These are phyloP conservation scores for Alethe castanea DNA, from an alignment of 2,113 vertebrate species.

Conservation along the genomic window DNA sequence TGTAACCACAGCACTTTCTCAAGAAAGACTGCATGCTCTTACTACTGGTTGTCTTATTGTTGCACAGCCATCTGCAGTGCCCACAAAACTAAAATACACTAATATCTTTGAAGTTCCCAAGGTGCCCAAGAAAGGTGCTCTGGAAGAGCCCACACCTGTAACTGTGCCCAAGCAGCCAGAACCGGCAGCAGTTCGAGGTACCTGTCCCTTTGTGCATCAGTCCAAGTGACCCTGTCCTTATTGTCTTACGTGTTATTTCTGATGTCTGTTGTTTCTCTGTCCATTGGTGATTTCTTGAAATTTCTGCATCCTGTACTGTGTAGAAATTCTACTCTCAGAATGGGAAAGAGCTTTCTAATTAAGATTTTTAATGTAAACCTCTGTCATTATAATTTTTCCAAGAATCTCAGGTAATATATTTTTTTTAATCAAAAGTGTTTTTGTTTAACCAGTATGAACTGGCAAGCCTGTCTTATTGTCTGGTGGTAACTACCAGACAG, in stretches of 20 bases:
- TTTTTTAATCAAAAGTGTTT: neutral
- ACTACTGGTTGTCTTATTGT: no score
- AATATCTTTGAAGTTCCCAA: no score
- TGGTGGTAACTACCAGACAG: neutral
- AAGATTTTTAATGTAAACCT: neutral
- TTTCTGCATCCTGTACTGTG: rapidly evolving
- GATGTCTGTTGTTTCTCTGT: neutral
- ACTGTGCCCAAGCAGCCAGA: conserved; percentile 59
- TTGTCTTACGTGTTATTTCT: neutral
- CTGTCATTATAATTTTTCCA: neutral
- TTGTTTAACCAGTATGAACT: neutral
- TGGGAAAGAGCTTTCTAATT: neutral
- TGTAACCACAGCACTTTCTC: no score
- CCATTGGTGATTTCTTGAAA: neutral
- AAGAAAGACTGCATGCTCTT: no score
- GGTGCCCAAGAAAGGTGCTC: no score
- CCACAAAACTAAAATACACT: no score
- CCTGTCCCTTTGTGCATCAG: neutral
- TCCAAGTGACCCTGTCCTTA: neutral
- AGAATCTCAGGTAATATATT: neutral
- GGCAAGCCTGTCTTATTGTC: neutral
- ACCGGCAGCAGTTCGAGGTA: conserved; percentile 33
- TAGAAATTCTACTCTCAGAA: neutral
- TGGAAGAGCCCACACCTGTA: no score
- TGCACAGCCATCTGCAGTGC: no score